Evolutionary conservation across 2,888 invertebrate species (phyloP).

Genomic region (Eilema depressum): DNA sequence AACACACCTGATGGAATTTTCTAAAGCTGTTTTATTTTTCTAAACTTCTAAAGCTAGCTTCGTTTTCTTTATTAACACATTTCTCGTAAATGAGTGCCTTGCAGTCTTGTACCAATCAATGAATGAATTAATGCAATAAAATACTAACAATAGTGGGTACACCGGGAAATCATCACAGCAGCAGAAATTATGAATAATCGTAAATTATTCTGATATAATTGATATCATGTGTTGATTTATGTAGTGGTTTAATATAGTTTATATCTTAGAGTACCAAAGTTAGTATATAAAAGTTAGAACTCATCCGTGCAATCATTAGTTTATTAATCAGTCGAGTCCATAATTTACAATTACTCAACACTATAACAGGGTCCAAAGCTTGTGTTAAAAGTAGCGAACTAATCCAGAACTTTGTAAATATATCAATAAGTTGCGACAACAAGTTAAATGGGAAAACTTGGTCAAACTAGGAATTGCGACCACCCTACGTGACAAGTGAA

Average conservation of each 20-base stretch:
- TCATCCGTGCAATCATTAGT: not conserved
- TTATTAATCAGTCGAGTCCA: not conserved
- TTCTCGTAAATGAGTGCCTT: no score
- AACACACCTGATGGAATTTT: not conserved
- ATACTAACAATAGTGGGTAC: not conserved
- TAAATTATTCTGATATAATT: not conserved
- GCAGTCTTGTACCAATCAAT: no score
- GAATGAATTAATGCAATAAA: not conserved
- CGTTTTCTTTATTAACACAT: no score
- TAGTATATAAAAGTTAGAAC: not conserved
- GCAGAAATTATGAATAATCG: no score
- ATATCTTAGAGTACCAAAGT: not conserved
- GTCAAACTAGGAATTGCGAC: constrained; percentile 57
- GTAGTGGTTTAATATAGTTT: not conserved
- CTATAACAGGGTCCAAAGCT: constrained; percentile 20
- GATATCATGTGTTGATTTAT: not conserved
- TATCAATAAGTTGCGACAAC: constrained; percentile 73
- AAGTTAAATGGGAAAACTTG: constrained; percentile 74
- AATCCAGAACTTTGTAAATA: constrained; percentile 66
- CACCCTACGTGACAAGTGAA: constrained; percentile 58
- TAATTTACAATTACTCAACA: constrained; percentile 20
- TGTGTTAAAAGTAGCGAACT: constrained; percentile 58
- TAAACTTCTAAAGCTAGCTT: no score
- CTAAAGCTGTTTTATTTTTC: not conserved
- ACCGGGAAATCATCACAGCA: no score